These are phyloP conservation scores for Conopomorpha cramerella DNA, from an alignment of 1,140 invertebrate genomes.

Conservation along the genomic window DNA sequence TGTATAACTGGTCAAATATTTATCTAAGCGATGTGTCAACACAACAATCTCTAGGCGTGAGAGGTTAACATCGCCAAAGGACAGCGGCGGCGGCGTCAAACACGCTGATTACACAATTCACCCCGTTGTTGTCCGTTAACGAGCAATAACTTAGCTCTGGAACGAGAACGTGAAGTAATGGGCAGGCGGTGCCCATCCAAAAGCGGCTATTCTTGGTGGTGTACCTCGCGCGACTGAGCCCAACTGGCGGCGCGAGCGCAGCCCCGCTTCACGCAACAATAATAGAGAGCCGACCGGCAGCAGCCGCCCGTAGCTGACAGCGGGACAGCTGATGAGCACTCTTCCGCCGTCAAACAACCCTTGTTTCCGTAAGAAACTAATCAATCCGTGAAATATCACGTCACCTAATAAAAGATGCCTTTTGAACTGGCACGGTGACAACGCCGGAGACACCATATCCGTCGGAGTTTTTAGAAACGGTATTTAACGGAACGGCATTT, in stretches of 20 bases:
- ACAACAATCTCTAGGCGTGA: conserved; percentile 10
- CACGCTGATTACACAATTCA: conserved; percentile 18
- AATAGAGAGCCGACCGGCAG: conserved; percentile 16
- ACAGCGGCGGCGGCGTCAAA: conserved; percentile 7
- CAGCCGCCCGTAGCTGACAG: conserved; percentile 30
- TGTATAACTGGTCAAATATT: conserved; percentile 12
- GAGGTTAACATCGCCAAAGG: conserved; percentile 9
- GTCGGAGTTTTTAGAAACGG: conserved; percentile 38
- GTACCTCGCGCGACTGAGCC: conserved; percentile 43
- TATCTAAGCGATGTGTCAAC: conserved; percentile 11
- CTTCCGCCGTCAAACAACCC: conserved; percentile 30
- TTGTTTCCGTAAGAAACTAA: conserved; percentile 30
- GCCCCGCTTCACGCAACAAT: conserved; percentile 32
- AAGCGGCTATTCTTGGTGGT: conserved; percentile 45
- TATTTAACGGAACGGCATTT: conserved; percentile 35
- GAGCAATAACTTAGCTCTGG: conserved; percentile 7
- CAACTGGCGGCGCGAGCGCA: conserved; percentile 34
- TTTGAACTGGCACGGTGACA: conserved; percentile 27
- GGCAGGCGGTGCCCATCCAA: conserved; percentile 17
- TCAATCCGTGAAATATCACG: conserved; percentile 27
- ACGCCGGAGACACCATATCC: conserved; percentile 48
- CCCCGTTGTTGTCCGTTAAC: conserved; percentile 15
- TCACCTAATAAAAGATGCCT: conserved; percentile 17
- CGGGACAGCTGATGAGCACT: conserved; percentile 22
- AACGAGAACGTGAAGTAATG: conserved; percentile 5